Evolutionary conservation across 2,113 vertebrate genomes (phyloP).

Genomic region (Grallaria varia): DNA sequence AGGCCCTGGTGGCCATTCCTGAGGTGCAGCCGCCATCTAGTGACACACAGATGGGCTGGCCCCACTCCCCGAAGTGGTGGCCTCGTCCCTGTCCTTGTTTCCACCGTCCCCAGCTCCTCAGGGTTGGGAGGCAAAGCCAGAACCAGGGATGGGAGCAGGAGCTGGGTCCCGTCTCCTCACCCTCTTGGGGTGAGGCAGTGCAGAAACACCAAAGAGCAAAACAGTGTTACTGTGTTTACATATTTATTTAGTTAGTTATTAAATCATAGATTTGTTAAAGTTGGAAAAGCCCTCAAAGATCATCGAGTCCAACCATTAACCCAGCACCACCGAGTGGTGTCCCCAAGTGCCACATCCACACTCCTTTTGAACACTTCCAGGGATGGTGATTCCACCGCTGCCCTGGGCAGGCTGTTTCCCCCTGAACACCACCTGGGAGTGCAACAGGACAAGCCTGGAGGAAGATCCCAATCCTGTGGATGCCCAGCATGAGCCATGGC

Average conservation of each 20-base stretch:
- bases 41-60: not conserved
- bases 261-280: not conserved
- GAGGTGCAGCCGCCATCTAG: constrained; percentile 24
- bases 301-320: not conserved
- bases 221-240: accelerated
- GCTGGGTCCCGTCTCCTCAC: not conserved
- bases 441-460: not conserved
- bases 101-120: not conserved
- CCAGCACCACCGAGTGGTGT: not conserved
- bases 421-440: not conserved
- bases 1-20: not conserved
- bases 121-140: not conserved
- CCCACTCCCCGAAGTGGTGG: accelerated
- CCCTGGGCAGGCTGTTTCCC: not conserved
- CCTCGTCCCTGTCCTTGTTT: not conserved
- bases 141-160: accelerated
- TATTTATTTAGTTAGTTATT: not conserved
- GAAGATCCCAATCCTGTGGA: not conserved
- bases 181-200: accelerated
- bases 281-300: not conserved
- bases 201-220: not conserved
- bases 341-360: not conserved
- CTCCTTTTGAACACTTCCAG: not conserved
- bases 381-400: not conserved
- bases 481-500: not conserved